Evolutionary conservation across 2,797 vertebrate species (phyloP).

Genomic region (Sciurus carolinensis): DNA sequence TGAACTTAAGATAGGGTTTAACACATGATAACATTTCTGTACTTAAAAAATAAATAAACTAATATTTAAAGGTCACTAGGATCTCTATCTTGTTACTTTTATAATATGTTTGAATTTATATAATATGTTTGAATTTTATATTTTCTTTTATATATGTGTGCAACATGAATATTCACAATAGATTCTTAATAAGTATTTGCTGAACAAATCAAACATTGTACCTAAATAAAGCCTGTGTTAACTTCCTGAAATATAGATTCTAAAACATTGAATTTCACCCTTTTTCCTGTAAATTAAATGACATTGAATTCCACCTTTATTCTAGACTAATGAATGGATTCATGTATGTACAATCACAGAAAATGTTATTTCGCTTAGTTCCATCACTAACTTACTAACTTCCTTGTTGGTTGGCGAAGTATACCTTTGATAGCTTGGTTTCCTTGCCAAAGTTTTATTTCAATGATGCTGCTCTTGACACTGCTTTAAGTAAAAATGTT

Average conservation of each 20-base stretch:
- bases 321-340: slow-evolving; percentile 29
- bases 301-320: background rate
- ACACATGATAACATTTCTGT: background rate
- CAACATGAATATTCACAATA: background rate
- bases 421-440: slow-evolving; percentile 61
- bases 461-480: slow-evolving; percentile 62
- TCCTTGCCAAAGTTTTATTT: slow-evolving; percentile 73
- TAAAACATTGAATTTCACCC: background rate
- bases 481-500: slow-evolving; percentile 79
- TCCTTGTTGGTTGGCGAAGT: slow-evolving; percentile 63
- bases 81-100: background rate
- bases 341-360: background rate
- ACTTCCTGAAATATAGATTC: background rate
- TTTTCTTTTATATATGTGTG: background rate
- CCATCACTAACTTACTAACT: background rate
- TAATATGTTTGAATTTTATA: background rate
- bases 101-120: background rate
- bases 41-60: background rate
- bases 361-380: background rate
- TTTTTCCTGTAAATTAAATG: slow-evolving; percentile 7
- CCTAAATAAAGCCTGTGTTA: background rate
- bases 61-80: background rate
- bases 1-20: background rate
- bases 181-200: slow-evolving; percentile 38
- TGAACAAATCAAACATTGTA: background rate